Conservation (phyloP, 2,888 invertebrate genomes). For the Athripsodes cinereus region DNA sequence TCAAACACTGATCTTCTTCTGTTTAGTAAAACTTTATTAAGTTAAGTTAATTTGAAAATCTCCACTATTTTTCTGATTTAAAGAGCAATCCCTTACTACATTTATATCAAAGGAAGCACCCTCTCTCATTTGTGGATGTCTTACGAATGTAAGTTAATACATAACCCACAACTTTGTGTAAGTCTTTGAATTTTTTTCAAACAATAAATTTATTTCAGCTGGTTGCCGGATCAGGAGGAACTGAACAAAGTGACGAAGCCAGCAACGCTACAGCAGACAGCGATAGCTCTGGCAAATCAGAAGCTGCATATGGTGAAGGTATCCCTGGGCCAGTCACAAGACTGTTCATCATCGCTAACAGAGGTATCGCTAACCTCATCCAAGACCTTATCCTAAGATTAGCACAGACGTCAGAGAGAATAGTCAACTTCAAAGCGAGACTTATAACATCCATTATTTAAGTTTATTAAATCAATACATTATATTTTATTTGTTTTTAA, state of each 20-base stretch:
- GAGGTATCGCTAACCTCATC: conserved; percentile 79
- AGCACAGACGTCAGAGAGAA: conserved; percentile 84
- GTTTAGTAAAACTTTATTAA: too few species aligned
- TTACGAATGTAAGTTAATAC: too few species aligned
- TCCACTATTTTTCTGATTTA: too few species aligned
- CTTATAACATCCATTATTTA: conserved; percentile 86
- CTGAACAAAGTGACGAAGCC: conserved; percentile 55
- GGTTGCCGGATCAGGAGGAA: conserved; percentile 69
- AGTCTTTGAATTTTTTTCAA: too few species aligned
- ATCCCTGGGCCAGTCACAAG: conserved; percentile 84
- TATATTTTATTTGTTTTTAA: background rate
- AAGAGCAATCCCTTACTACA: too few species aligned
- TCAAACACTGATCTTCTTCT: too few species aligned
- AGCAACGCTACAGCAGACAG: conserved; percentile 47
- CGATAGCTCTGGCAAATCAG: conserved; percentile 54
- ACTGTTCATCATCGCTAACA: conserved; percentile 80
- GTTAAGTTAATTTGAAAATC: too few species aligned
- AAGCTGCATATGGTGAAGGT: conserved; percentile 65
- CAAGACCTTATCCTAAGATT: conserved; percentile 85
- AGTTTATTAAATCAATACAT: conserved; percentile 29
- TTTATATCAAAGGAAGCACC: too few species aligned
- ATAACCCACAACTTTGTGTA: too few species aligned
- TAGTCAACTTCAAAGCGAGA: conserved; percentile 91
- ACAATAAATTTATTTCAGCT: too few species aligned
- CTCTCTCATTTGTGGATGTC: too few species aligned